Base-by-base conservation (phyloP, 2,888 invertebrate species). In the Gnatocerus cornutus region DNA sequence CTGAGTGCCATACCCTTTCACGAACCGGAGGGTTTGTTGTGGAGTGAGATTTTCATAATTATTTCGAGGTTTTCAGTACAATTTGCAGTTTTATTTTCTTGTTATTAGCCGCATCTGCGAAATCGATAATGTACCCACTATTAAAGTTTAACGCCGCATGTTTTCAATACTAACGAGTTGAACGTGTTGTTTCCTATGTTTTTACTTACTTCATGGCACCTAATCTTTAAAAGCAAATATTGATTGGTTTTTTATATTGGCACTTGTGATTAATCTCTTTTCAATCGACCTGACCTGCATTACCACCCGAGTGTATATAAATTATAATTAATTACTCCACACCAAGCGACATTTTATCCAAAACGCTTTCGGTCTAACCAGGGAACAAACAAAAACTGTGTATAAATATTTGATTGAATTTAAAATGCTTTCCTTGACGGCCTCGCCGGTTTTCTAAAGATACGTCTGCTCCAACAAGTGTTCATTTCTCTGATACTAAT, bases 221-320 rank as follows among this genome's bases (percentile, higher is more conserved):
- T 29, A 52, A 52, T 41, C 62, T 14, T 41, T 21, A 16, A 3
- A 13, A 43, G 45, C 10, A 29, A 43, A 56, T 65, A 56, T 55
- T 65, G 65, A 65, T 65, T 55, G 56, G 46, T 65, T 46, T 43
- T 13, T 46, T 65, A 46, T 56, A 65, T 65, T 56, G 65, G 29
- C 65, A 56, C 46, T 65, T 33, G 55, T 65, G 56, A 65, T 65
- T 65, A 65, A 65, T 65, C 12, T 58, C 66, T 58, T 66, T 46
- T 21, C 4, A 8, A 30, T 56, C 48, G 55, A 43, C 45, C 29
- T 37, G 37, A 30, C 21, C 13, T 14, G 8, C 29, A 27, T 21
- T 30, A 53, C 48, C 43, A n/a, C 10, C 30, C 4, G 29, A 58
- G 50, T 66, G 58, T 43, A 13, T 16, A 37, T 41, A 56, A 66